Base-by-base conservation (phyloP, 2,113 vertebrate genomes). In the Diadophis punctatus region DNA sequence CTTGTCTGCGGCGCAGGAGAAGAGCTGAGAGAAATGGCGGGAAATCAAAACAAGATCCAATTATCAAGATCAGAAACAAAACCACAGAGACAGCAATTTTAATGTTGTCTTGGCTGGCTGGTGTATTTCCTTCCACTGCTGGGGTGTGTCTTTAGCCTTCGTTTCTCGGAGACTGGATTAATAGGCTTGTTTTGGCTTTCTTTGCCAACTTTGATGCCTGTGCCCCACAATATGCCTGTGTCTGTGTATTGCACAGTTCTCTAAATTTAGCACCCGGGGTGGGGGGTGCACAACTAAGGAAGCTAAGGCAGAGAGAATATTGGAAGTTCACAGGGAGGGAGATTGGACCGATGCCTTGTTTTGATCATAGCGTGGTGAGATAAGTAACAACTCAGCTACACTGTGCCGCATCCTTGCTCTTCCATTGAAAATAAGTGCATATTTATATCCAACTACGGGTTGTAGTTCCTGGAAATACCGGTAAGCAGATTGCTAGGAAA, bases 341-440 rank as follows among this genome's bases (percentile, higher is more conserved):
- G 90, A 25, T 6, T 58, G 43, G 43, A 20, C 80, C 5, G 30
- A 8, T 56, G 51, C 87, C 48, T 86, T 85, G 87, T 90, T 90
- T 92, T 90, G 88, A 34, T 90, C 92, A 52, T 43, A 93, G 93
- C 92, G 58, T 55, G 91, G 91, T 30, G 12, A 52, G 92, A 93
- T 60, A 95, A 95, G 94, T 96, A 92, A 89, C 91, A 94, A 90
- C 93, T 93, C 90, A 92, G 92, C 89, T 92, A 18, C 49, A 92
- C 60, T 94, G 93, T 95, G 91, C 93, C 93, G 52, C 89, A 27
- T 58, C 93, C 68, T 80, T 95, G 93, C 90, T 90, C 55, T 74
- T 30, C 20, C 74, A 93, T 43, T 80, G 74, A 43, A 58, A 22
- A 46, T 39, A 18, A 86, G 48, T 3, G 1, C 80, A 92, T 90